A percentile compares a stretch with the other conserved stretches of the same genome.
Evolutionary conservation across 1,140 invertebrate genomes (phyloP).

Genomic region (Musca vetustissima): DNA sequence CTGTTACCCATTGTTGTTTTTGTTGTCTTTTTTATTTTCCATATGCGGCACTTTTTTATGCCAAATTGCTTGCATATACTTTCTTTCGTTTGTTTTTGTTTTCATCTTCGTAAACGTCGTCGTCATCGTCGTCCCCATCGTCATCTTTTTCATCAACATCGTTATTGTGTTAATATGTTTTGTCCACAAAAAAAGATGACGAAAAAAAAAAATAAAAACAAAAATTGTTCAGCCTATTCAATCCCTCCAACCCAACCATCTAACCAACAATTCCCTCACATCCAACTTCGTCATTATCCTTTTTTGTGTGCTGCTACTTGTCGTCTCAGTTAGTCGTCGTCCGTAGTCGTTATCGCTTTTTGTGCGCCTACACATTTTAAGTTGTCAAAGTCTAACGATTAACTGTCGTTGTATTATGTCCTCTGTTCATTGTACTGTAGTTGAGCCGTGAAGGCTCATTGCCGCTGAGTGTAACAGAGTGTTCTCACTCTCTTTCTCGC

Average conservation of each 20-base stretch:
- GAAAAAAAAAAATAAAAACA: too few species aligned
- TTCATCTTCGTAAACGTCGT: background rate
- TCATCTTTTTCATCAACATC: background rate
- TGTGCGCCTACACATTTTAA: conserved; percentile 17
- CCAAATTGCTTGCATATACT: too few species aligned
- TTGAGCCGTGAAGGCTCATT: background rate
- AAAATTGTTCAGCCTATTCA: conserved; percentile 6
- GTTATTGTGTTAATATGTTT: conserved; percentile 7
- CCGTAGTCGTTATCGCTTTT: background rate
- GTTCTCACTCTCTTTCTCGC: background rate
- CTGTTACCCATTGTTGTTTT: too few species aligned
- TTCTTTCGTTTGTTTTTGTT: background rate
- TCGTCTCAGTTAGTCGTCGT: background rate
- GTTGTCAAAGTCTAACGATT: conserved; percentile 22
- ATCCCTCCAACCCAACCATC: too few species aligned
- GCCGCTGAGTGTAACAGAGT: background rate
- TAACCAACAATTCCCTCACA: background rate
- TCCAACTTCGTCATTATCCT: background rate
- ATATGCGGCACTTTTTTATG: conserved; percentile 21
- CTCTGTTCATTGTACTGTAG: conserved; percentile 8
- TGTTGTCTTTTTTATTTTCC: too few species aligned
- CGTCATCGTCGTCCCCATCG: background rate
- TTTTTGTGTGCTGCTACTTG: background rate
- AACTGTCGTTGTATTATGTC: conserved; percentile 21
- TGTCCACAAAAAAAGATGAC: conserved; percentile 7